Evolutionary conservation across 2,888 invertebrate species (phyloP).

Genomic region (Ypsolopha scabrella): DNA sequence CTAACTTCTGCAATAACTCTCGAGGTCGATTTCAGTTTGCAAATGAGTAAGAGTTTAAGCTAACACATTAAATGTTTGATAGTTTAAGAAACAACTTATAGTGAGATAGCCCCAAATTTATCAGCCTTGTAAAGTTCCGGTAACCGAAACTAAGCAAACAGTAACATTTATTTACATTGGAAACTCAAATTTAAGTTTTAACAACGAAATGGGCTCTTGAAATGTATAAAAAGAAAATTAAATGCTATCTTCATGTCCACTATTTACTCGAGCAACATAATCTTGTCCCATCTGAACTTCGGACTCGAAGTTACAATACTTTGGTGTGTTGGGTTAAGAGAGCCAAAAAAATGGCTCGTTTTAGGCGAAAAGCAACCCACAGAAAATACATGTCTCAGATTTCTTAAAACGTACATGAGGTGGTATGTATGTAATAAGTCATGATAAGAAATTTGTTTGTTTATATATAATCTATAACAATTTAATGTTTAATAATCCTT

Average conservation of each 20-base stretch:
- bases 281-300: conserved; percentile 58
- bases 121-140: neutral
- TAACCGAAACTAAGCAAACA: neutral
- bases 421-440: no score
- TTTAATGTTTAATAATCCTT: no score
- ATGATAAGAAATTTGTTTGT: no score
- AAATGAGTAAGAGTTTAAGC: conserved; percentile 54
- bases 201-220: neutral
- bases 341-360: no score
- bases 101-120: neutral
- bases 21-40: conserved; percentile 38
- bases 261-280: conserved; percentile 46
- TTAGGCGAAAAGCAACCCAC: no score
- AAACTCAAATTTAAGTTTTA: neutral
- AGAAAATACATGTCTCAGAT: no score
- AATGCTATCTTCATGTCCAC: conserved; percentile 24
- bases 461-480: no score
- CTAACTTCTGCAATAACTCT: conserved; percentile 44
- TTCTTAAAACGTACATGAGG: no score
- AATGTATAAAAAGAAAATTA: neutral
- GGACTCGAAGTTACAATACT: conserved; percentile 47
- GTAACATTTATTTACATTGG: neutral
- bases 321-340: conserved; percentile 14
- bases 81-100: conserved; percentile 47
- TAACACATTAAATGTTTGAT: conserved; percentile 58